Percentiles rank a stretch among this genome's conserved stretches.
Conservation (phyloP, 2,797 vertebrate genomes). For the Lycodopsis pacificus region DNA sequence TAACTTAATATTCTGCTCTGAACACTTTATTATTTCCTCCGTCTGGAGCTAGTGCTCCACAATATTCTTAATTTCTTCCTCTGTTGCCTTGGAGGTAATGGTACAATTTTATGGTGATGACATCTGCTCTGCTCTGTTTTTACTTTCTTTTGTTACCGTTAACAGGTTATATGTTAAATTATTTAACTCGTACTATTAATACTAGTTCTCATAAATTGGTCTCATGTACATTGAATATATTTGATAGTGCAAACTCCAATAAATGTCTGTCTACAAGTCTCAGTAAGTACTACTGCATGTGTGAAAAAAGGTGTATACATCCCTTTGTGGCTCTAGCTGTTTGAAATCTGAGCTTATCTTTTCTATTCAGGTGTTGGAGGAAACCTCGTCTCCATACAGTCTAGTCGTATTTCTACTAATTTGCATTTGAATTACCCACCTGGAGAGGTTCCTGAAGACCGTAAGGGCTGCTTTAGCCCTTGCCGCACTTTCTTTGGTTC, state of each 20-base stretch:
- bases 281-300: not conserved
- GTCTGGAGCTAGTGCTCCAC: too few species aligned
- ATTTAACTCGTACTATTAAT: too few species aligned
- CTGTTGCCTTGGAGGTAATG: too few species aligned
- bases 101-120: too few species aligned
- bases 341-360: conserved; percentile 6
- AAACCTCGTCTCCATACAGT: conserved; percentile 95
- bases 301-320: not conserved
- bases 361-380: conserved; percentile 90
- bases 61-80: too few species aligned
- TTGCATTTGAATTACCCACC: conserved; percentile 90
- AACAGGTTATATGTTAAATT: too few species aligned
- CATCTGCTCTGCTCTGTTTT: too few species aligned
- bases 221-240: too few species aligned
- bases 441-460: conserved; percentile 87
- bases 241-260: not conserved
- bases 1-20: not conserved
- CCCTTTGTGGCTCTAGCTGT: not conserved
- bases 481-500: conserved; percentile 88
- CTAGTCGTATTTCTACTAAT: conserved; percentile 94
- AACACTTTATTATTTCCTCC: not conserved
- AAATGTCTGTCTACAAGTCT: not conserved
- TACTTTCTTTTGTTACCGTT: too few species aligned
- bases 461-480: conserved; percentile 85
- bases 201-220: too few species aligned